phyloP scores from a whole-genome alignment of 2,113 vertebrate genomes.

The Pontoporia blainvillei region DNA sequence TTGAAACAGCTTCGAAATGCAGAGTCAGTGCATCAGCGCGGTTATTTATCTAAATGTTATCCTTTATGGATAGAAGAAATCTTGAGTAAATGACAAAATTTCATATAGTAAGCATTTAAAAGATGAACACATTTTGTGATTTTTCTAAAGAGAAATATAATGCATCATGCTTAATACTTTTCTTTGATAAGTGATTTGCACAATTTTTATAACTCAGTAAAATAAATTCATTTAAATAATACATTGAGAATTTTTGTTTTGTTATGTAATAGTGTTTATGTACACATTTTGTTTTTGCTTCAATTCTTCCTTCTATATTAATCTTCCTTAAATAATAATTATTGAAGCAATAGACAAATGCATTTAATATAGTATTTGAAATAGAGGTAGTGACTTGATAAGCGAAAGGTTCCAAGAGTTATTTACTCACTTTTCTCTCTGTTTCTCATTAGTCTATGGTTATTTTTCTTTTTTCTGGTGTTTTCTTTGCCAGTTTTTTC shows the following conservation, averaged over 20 bases:
- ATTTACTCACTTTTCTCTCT: not conserved
- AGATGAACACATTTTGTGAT: not conserved
- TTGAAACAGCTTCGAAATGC: constrained; percentile 21
- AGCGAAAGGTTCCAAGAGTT: not conserved
- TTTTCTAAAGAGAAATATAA: not conserved
- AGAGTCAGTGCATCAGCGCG: not conserved
- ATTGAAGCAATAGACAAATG: not conserved
- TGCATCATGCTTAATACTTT: not conserved
- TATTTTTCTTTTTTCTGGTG: not conserved
- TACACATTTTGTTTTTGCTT: not conserved
- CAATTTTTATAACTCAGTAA: not conserved
- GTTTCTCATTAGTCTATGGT: not conserved
- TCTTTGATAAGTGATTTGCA: not conserved
- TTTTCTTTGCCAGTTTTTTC: not conserved
- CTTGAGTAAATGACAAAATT: not conserved
- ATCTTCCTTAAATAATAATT: not conserved
- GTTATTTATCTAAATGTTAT: not conserved
- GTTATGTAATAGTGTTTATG: not conserved
- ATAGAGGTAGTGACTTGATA: not conserved
- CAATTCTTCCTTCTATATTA: not conserved
- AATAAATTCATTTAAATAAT: not conserved
- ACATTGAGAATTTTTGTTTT: not conserved
- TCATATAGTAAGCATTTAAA: not conserved
- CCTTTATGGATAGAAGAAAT: not conserved
- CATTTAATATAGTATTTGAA: not conserved